Evolutionary conservation across 2,113 vertebrate species (phyloP), one percentile per base, ranked within the genome.

Genomic region (Nycticorax nycticorax): DNA sequence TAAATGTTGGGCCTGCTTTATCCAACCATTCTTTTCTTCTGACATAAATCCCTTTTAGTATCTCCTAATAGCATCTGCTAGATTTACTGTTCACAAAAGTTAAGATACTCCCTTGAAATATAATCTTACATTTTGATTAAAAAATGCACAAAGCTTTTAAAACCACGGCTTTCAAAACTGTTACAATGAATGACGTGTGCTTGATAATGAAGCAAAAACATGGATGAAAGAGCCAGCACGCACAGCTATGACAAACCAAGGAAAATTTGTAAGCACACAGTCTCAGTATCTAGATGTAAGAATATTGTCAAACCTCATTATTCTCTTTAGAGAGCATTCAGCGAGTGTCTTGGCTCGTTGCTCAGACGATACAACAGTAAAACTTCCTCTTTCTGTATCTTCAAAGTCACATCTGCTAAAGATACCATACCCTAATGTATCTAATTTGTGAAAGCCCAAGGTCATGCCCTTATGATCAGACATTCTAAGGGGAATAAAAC

Each of bases 361-460:
- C 85, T 91, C 59, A 64, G 57, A 59, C 3, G 5, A 41, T 52
- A 55, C 66, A 89, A 56, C 62, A 81, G 84, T 52, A 72, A 79
- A 94, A 94, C 81, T 85, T 94, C 71, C 84, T 85, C 84, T 88
- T 97, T 74, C 81, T 50, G 57, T 76, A 77, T 85, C 77, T 96
- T 91, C 74, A 76, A 83, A 96, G 94, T 82, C 93, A 77, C 87
- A 93, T 89, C 95, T 97, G 94, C 72, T 93, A 75, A 71, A 92
- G 95, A 84, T 52, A 80, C 27, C 6, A 0, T 80, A 39, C 68
- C 63, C 88, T 94, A 91, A 92, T 91, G 79, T 56, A n/a, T 93
- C 73, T 90, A 55, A 96, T 96, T 88, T 89, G 89, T 95, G 92
- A 95, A 82, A 97, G 94, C 91, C 67, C 84, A 91, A 91, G 97